Conservation (phyloP, 2,113 vertebrate species). For the Plectropomus leopardus region DNA sequence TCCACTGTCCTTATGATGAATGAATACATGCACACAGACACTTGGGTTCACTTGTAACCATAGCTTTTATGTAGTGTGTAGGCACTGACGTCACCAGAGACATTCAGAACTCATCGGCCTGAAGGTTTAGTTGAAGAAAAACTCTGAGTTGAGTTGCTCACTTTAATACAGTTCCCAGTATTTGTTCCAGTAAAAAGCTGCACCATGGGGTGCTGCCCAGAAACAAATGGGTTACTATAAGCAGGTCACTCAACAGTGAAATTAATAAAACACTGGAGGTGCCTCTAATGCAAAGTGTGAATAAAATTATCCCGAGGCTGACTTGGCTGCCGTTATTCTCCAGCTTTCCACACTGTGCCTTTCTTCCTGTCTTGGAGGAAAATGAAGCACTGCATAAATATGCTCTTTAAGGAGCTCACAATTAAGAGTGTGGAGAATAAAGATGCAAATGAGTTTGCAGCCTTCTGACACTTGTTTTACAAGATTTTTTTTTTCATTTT, state of each 20-base stretch:
- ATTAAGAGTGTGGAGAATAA: slow-evolving; percentile 14
- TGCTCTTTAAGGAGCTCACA: slow-evolving; percentile 42
- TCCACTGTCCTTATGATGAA: not conserved
- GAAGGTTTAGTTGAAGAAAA: slow-evolving; percentile 14
- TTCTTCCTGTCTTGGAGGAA: slow-evolving; percentile 30
- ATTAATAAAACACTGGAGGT: slow-evolving; percentile 73
- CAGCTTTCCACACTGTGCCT: slow-evolving; percentile 21
- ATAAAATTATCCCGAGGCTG: slow-evolving; percentile 58
- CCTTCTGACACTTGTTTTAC: slow-evolving; percentile 26
- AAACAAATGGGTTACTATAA: slow-evolving; percentile 64
- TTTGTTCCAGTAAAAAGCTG: slow-evolving; percentile 62
- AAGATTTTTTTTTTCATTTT: not conserved
- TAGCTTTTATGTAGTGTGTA: no score
- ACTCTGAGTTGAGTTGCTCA: slow-evolving; percentile 18
- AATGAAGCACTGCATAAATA: slow-evolving; percentile 44
- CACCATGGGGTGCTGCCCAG: slow-evolving; percentile 55
- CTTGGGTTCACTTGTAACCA: no score
- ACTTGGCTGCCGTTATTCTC: slow-evolving; percentile 40
- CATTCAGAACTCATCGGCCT: not conserved
- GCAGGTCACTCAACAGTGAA: slow-evolving; percentile 77
- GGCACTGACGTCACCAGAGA: not conserved
- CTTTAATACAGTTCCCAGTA: slow-evolving; percentile 58
- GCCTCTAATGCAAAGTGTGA: slow-evolving; percentile 61
- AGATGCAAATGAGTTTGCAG: slow-evolving; percentile 21
- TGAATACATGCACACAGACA: not conserved